phyloP scores from a whole-genome alignment of 2,888 invertebrate species.

The Stenotaenia linearis region DNA sequence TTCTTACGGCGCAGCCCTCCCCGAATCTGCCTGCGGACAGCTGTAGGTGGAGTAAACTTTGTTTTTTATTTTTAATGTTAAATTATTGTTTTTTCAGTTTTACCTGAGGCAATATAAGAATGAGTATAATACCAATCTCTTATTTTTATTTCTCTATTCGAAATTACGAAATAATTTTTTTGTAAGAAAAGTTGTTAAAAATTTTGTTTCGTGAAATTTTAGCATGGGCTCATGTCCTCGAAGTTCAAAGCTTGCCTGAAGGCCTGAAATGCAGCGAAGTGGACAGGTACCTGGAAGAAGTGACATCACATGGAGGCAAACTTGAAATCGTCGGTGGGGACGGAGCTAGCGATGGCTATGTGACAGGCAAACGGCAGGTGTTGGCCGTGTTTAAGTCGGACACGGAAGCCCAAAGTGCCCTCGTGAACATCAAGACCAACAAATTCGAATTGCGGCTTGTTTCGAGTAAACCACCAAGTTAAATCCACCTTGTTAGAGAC shows the following conservation, averaged over 20 bases:
- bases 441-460: constrained; percentile 39
- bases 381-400: constrained; percentile 39
- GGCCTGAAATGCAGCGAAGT: constrained; percentile 39
- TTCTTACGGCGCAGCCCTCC: constrained; percentile 29
- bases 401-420: constrained; percentile 40
- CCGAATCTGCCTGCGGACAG: constrained; percentile 27
- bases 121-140: neutral
- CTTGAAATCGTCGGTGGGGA: constrained; percentile 37
- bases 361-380: constrained; percentile 38
- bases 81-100: neutral
- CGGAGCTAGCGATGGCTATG: constrained; percentile 36
- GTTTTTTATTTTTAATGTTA: neutral
- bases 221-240: constrained; percentile 37
- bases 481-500: constrained; percentile 32
- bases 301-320: constrained; percentile 39
- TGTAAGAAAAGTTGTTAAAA: neutral
- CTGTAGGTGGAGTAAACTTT: constrained; percentile 26
- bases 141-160: constrained; percentile 28
- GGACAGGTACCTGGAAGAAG: constrained; percentile 39
- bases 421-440: constrained; percentile 39
- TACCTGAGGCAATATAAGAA: neutral
- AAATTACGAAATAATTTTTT: neutral
- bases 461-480: constrained; percentile 29
- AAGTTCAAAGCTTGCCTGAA: constrained; percentile 40
- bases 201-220: constrained; percentile 11